Conservation (phyloP, 1,140 invertebrate genomes). For the Drosophila subpulchrella region DNA sequence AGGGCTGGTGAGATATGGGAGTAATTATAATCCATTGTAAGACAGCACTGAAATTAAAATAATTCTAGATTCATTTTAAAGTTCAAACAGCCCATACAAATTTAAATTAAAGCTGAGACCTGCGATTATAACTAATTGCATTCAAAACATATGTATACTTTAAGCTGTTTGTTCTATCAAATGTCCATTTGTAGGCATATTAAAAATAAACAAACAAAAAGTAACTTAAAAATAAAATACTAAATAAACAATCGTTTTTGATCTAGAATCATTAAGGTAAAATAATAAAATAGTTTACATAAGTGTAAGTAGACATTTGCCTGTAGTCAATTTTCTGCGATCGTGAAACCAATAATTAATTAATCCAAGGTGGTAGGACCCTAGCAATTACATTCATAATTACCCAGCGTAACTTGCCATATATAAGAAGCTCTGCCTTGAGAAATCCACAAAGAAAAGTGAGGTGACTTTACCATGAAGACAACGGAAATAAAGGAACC, state of each 20-base stretch:
- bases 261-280: not conserved
- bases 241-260: not conserved
- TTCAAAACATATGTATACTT: no score
- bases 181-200: no score
- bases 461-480: slow-evolving; percentile 2
- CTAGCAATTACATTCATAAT: slow-evolving; percentile 16
- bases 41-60: not conserved
- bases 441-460: not conserved
- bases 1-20: not conserved
- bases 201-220: no score
- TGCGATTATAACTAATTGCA: no score
- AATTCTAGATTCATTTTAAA: not conserved
- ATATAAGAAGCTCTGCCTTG: not conserved
- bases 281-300: no score
- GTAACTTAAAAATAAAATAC: no score
- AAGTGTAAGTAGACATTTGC: not conserved
- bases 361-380: slow-evolving; percentile 6
- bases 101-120: no score
- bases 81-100: no score
- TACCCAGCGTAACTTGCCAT: not conserved
- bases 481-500: slow-evolving; percentile 3
- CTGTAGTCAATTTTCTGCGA: not conserved
- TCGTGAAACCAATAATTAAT: slow-evolving; percentile 21
- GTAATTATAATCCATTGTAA: slow-evolving; percentile 6
- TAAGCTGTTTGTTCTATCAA: no score